phyloP scores from a whole-genome alignment of 2,797 vertebrate genomes.

The Sparidentex hasta region DNA sequence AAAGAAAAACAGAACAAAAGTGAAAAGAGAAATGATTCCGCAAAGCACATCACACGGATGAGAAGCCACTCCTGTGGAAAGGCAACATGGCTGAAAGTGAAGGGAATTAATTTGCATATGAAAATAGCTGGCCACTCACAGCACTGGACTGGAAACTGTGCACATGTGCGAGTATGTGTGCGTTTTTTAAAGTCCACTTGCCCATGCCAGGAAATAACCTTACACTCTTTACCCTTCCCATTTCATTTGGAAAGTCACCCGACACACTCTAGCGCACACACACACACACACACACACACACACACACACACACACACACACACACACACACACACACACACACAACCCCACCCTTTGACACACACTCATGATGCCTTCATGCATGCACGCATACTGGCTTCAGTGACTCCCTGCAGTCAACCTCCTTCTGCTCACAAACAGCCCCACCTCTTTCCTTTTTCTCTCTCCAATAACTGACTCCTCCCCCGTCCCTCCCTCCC shows the following conservation, averaged over 20 bases:
- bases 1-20: not conserved
- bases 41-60: slow-evolving; percentile 5
- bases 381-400: slow-evolving; percentile 77
- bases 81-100: slow-evolving; percentile 52
- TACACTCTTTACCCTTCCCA: slow-evolving; percentile 74
- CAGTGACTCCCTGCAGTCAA: slow-evolving; percentile 80
- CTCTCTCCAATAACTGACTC: slow-evolving; percentile 79
- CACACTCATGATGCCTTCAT: slow-evolving; percentile 76
- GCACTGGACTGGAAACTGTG: slow-evolving; percentile 41
- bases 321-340: slow-evolving; percentile 28
- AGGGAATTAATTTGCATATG: slow-evolving; percentile 57
- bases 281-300: slow-evolving; percentile 19
- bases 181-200: slow-evolving; percentile 58
- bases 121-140: slow-evolving; percentile 58
- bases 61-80: slow-evolving; percentile 21
- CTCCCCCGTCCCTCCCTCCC: slow-evolving; percentile 66
- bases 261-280: slow-evolving; percentile 55
- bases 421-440: slow-evolving; percentile 81
- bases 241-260: slow-evolving; percentile 76
- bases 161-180: slow-evolving; percentile 39
- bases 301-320: slow-evolving; percentile 33
- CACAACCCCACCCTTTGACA: slow-evolving; percentile 68
- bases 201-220: slow-evolving; percentile 77
- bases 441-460: slow-evolving; percentile 77
- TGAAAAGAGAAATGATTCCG: not conserved